Conservation (phyloP, 2,888 invertebrate genomes). For the Metopia argyrocephala region DNA sequence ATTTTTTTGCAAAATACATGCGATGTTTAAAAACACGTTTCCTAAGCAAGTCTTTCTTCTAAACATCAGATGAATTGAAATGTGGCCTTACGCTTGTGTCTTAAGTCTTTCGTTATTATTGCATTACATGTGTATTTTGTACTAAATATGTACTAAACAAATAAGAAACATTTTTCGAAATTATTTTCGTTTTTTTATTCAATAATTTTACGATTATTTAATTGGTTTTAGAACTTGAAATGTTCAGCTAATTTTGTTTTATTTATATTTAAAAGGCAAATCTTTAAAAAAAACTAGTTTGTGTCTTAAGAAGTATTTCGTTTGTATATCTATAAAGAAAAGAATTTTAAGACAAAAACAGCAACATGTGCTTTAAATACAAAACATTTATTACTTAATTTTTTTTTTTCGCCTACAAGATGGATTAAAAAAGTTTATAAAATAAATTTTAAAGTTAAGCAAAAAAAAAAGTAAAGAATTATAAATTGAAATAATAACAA, state of each 20-base stretch:
- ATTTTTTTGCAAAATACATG: too few species aligned
- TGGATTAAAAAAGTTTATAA: too few species aligned
- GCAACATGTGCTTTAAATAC: constrained; percentile 37
- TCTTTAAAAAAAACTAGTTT: constrained; percentile 2
- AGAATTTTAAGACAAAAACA: too few species aligned
- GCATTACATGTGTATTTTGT: background rate
- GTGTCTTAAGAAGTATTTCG: constrained; percentile 20
- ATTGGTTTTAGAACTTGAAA: too few species aligned
- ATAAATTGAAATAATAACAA: constrained; percentile 29
- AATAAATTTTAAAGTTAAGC: constrained; percentile 41
- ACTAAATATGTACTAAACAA: background rate
- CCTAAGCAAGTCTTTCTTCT: too few species aligned
- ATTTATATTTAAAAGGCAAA: too few species aligned
- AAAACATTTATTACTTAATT: constrained; percentile 27
- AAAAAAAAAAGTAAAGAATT: constrained; percentile 29
- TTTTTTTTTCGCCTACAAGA: too few species aligned
- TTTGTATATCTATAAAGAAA: too few species aligned
- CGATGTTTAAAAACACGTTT: too few species aligned
- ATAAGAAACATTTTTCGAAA: background rate
- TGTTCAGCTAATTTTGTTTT: too few species aligned
- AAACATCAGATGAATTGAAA: too few species aligned
- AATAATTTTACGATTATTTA: background rate
- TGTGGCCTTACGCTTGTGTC: constrained; percentile 13
- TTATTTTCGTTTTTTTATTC: background rate
- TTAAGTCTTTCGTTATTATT: constrained; percentile 19